Conservation (phyloP, 2,888 invertebrate genomes). For the Metalampra italica region DNA sequence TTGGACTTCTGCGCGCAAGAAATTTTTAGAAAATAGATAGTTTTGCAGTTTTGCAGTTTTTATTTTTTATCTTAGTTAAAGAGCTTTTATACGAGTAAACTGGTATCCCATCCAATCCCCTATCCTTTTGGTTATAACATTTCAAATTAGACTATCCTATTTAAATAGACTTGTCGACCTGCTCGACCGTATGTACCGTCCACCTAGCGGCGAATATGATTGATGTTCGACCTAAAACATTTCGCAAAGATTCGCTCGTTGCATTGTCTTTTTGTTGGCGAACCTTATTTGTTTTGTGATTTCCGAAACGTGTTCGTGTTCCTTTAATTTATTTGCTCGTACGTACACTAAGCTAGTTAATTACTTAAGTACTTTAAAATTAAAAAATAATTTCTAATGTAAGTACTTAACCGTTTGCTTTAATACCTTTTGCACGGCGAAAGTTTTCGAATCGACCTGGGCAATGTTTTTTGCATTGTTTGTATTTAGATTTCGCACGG, state of each 20-base stretch:
- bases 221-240: not conserved
- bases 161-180: not conserved
- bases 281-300: constrained; percentile 11
- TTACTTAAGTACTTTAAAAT: constrained; percentile 17
- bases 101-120: no score
- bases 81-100: no score
- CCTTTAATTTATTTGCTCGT: not conserved
- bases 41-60: no score
- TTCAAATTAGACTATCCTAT: no score
- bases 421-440: constrained; percentile 27
- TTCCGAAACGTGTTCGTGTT: not conserved
- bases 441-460: constrained; percentile 28
- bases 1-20: no score
- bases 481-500: constrained; percentile 41
- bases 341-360: not conserved
- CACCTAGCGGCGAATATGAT: not conserved
- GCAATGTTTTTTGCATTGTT: constrained; percentile 35
- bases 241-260: not conserved
- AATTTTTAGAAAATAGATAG: no score
- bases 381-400: constrained; percentile 27
- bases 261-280: constrained; percentile 13
- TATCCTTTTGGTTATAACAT: no score
- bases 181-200: not conserved
- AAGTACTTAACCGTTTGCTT: constrained; percentile 15
- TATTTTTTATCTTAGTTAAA: no score